Evolutionary conservation across 2,888 invertebrate genomes (phyloP).

Genomic region (Polylopha cassiicola): DNA sequence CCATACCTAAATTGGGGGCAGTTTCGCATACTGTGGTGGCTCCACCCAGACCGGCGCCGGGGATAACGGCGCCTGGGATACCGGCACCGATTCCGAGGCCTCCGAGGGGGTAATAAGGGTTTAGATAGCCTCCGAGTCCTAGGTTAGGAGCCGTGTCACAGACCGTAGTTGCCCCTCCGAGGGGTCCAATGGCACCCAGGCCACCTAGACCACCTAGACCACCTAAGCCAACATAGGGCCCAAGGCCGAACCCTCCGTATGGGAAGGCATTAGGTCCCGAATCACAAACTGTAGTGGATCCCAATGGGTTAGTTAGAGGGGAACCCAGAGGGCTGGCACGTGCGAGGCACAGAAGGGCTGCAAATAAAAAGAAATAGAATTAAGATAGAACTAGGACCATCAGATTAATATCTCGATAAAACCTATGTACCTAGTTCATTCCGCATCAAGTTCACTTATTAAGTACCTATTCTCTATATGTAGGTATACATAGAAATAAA

Average conservation of each 20-base stretch:
- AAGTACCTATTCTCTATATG: too few relatives aligned
- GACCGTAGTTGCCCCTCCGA: constrained; percentile 25
- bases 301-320: too few relatives aligned
- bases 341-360: constrained; percentile 44
- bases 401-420: too few relatives aligned
- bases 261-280: constrained; percentile 13
- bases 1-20: not conserved
- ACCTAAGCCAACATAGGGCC: too few relatives aligned
- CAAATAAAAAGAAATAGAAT: constrained; percentile 21
- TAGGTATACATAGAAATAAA: too few relatives aligned
- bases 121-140: constrained; percentile 14
- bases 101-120: constrained; percentile 3
- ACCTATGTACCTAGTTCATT: too few relatives aligned
- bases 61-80: constrained; percentile 3
- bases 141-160: constrained; percentile 27
- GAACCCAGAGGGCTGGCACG: constrained; percentile 41
- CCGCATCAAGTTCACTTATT: too few relatives aligned
- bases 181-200: too few relatives aligned
- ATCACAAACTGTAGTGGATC: constrained; percentile 12
- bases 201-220: too few relatives aligned
- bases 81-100: constrained; percentile 4
- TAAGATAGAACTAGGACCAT: too few relatives aligned
- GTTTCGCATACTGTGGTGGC: constrained; percentile 24
- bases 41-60: constrained; percentile 6
- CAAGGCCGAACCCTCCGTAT: not conserved